Base-by-base conservation (phyloP, 1,140 invertebrate genomes). In the Centruroides vittatus region DNA sequence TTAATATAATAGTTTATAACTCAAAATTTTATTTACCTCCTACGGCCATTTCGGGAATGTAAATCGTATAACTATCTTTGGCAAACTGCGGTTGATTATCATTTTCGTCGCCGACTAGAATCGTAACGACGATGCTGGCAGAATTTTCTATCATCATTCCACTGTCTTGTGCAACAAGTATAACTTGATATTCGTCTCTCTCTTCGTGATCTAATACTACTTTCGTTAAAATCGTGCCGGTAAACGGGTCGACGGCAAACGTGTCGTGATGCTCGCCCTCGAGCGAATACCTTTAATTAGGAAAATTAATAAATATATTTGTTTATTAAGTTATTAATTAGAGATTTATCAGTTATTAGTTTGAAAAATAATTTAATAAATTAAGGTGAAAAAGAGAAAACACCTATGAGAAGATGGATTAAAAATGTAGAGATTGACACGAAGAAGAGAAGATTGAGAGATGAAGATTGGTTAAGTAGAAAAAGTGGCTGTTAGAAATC, bases 161-260 rank as follows among this genome's bases (percentile, higher is more conserved):
- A 47, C 86, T 89, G 78, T 95, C 91, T 85, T 91, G 90, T 53
- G 89, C 92, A 48, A 90, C 86, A 41, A 94, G 75, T 0, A 86
- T 86, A 57, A 93, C 76, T 9, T 84, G 82, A 71, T 93, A 92
- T 35, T 82, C 75, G 36, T 81, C 73, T 69, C 88, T 82, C 54
- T 80, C 67, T 69, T 80, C 79, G 36, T 74, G 72, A 65, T 80
- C 79, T 5, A 80, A 66, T n/a, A 66, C 60, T 35, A 72, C 69
- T 35, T 74, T 73, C 0, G 66, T 75, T 58, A 66, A 70, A 3
- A 76, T 61, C 35, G 59, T 66, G 69, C 71, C 71, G n/a, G 56
- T 63, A 6, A 53, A 36, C 10, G 63, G 60, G 55, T 72, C 61
- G 34, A 72, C 64, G 36, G 55, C n/a, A 60, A 72, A 72, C 34